Evolutionary conservation across 2,797 vertebrate genomes (phyloP).

Genomic region (Pipistrellus kuhlii): DNA sequence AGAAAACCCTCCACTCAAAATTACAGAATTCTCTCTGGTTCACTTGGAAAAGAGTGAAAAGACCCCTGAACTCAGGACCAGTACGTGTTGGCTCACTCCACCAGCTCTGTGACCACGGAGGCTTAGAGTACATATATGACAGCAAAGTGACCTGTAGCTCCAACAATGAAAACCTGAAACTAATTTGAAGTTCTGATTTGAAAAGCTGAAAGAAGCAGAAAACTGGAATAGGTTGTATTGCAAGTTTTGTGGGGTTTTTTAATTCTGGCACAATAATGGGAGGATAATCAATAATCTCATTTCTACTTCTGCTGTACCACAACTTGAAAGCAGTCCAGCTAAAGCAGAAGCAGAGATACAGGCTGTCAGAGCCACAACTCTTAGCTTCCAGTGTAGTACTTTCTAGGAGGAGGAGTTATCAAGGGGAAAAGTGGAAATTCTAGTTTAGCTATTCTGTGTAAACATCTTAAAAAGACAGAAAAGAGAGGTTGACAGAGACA

Average conservation of each 20-base stretch:
- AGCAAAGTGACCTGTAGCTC: not conserved
- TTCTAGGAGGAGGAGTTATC: not conserved
- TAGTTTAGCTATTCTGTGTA: not conserved
- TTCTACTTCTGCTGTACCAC: not conserved
- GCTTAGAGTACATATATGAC: not conserved
- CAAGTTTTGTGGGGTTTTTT: not conserved
- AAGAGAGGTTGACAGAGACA: not conserved
- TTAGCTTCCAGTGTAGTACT: not conserved
- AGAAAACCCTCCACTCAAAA: not conserved
- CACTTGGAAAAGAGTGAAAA: not conserved
- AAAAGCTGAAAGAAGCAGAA: not conserved
- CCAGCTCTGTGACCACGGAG: not conserved
- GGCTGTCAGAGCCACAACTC: not conserved
- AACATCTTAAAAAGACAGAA: not conserved
- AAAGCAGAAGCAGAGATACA: not conserved
- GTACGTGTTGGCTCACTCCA: not conserved
- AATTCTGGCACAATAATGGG: not conserved
- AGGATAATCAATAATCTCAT: not conserved
- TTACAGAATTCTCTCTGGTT: not conserved
- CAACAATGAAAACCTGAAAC: not conserved
- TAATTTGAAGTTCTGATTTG: not conserved
- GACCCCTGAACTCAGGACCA: not conserved
- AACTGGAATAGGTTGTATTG: not conserved
- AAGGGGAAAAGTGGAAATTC: not conserved
- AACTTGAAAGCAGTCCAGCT: not conserved